phyloP scores from a whole-genome alignment of 2,888 invertebrate species.

The Autographa gamma region DNA sequence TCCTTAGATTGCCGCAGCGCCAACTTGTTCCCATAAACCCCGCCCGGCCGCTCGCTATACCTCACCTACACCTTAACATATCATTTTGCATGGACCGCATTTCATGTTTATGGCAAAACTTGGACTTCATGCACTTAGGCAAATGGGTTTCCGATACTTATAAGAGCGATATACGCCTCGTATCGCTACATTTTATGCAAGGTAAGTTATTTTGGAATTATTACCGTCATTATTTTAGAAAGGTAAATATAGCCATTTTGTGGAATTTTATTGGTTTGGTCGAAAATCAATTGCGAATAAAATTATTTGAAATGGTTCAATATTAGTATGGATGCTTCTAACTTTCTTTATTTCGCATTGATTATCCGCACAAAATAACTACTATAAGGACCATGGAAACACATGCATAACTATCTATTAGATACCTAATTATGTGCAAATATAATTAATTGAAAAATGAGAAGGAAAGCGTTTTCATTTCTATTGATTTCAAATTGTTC shows the following conservation, averaged over 20 bases:
- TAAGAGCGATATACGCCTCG: conserved; percentile 79
- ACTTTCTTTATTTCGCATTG: too few species aligned
- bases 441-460: too few species aligned
- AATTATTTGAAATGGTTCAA: too few species aligned
- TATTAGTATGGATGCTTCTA: neutral
- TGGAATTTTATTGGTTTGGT: conserved; percentile 39
- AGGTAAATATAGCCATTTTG: conserved; percentile 60
- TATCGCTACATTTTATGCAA: conserved; percentile 80
- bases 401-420: too few species aligned
- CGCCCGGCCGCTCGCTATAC: conserved; percentile 55
- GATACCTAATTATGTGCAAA: too few species aligned
- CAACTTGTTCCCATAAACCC: conserved; percentile 51
- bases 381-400: too few species aligned
- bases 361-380: too few species aligned
- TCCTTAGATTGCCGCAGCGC: conserved; percentile 59
- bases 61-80: conserved; percentile 83
- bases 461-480: too few species aligned
- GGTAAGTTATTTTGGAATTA: conserved; percentile 77
- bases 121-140: conserved; percentile 87
- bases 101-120: conserved; percentile 88
- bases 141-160: conserved; percentile 88
- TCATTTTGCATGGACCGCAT: conserved; percentile 85
- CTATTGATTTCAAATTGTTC: too few species aligned
- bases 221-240: conserved; percentile 67
- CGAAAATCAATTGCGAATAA: conserved; percentile 8